phyloP scores from a whole-genome alignment of 2,797 vertebrate species.

The Mormyrops boulengeri region DNA sequence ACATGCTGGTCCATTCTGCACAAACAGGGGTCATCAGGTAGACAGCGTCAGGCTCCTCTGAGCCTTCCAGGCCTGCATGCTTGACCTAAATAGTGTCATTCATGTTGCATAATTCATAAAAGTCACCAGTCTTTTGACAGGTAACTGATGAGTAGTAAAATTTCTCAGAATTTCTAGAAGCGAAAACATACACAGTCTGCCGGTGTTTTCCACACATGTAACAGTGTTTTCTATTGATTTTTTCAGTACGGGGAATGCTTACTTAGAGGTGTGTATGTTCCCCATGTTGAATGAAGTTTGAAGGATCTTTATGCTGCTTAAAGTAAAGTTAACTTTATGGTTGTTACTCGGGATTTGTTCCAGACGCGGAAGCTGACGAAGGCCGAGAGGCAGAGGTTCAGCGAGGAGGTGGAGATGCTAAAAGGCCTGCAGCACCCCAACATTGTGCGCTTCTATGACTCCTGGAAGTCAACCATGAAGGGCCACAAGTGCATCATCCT shows the following conservation, averaged over 20 bases:
- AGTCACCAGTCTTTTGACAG: conserved; percentile 51
- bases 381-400: conserved; percentile 86
- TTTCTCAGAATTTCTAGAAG: conserved; percentile 37
- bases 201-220: conserved; percentile 46
- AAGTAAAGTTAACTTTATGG: background rate
- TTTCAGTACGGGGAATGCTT: background rate
- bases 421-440: conserved; percentile 97
- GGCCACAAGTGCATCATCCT: conserved; percentile 92
- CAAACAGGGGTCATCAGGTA: conserved; percentile 46
- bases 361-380: conserved; percentile 90
- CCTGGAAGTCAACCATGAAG: conserved; percentile 88
- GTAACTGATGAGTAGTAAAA: conserved; percentile 41
- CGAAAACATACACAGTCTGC: conserved; percentile 33
- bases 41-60: conserved; percentile 54
- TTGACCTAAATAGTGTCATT: conserved; percentile 58
- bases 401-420: conserved; percentile 96
- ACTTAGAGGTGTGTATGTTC: too few species aligned
- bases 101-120: conserved; percentile 54
- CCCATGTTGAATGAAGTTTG: background rate
- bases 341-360: background rate
- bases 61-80: conserved; percentile 58
- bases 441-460: conserved; percentile 96
- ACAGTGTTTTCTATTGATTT: conserved; percentile 21
- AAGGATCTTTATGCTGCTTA: background rate
- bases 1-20: conserved; percentile 45